Evolutionary conservation across 2,888 invertebrate species (phyloP), one percentile per base, ranked within the genome.

Genomic region (Ormyrus rosae): DNA sequence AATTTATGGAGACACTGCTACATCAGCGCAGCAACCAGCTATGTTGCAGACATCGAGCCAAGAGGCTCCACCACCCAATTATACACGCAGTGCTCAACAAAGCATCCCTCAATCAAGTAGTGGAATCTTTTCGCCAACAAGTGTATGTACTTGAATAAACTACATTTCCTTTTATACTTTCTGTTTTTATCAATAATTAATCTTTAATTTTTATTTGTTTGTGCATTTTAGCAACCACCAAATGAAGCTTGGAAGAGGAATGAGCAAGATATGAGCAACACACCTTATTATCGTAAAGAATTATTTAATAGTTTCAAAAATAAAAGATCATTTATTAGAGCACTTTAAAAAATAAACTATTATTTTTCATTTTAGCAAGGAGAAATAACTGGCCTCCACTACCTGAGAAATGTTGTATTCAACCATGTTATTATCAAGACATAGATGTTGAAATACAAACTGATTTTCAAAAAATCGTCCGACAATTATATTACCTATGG

Each of bases 341-440:
- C 34, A 13, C 51, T 60, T 13, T 45, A 58, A 13, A 48, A 61
- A 13, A n/a, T 5, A 46, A 69, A 69, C n/a, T 19, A 48, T 19
- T 50, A 48, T 75, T 69, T 13, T 48, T 50, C 64, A 61, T 56
- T 83, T 10, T 87, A 93, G 94, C 92, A 78, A 92, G 97, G 85
- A 93, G 96, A 85, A 99, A 99, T 91, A 99, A 99, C 92, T 99
- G 99, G 98, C 99, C 99, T 1, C 99, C 99, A 0, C 91, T 99
- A 83, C 99, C 99, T 0, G 95, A 96, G 74, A 95, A 96, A 88
- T 97, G 96, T 87, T 98, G 97, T 81, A 94, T 99, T 82, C 97
- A 98, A 90, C 99, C 99, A 0, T 99, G 99, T 91, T 99, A 99
- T 92, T 99, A 99, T 91, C 99, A 99, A 93, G 99, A 99, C 91